Conservation (phyloP, 2,888 invertebrate species). For the Lymantria dispar region DNA sequence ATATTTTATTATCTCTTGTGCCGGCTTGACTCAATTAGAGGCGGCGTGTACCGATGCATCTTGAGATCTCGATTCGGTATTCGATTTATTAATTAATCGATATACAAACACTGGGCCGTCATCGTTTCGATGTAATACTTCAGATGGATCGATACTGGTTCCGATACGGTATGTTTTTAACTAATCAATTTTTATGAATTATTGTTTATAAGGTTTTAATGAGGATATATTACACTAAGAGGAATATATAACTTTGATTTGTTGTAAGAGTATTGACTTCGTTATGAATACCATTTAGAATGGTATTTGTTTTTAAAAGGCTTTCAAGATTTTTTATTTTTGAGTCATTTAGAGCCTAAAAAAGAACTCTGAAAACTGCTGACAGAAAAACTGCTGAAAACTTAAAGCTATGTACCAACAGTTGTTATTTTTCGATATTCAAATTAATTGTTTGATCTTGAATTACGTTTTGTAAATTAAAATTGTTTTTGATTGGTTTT, state of each 20-base stretch:
- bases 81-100: conserved; percentile 82
- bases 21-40: conserved; percentile 80
- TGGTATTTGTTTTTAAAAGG: too few species aligned
- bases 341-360: too few species aligned
- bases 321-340: too few species aligned
- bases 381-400: too few species aligned
- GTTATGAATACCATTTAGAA: too few species aligned
- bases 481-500: too few species aligned
- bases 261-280: too few species aligned
- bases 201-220: conserved; percentile 19
- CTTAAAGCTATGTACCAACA: too few species aligned
- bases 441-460: too few species aligned
- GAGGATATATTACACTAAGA: conserved; percentile 5
- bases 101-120: conserved; percentile 79
- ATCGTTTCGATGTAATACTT: conserved; percentile 64
- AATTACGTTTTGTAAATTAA: too few species aligned
- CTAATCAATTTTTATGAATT: conserved; percentile 28
- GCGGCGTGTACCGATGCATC: conserved; percentile 70
- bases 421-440: too few species aligned
- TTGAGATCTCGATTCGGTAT: conserved; percentile 69
- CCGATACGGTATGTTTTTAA: conserved; percentile 25
- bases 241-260: not conserved
- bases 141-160: conserved; percentile 56
- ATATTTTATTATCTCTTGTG: conserved; percentile 64
- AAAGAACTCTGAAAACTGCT: too few species aligned